Evolutionary conservation across 1,140 invertebrate genomes (phyloP).

Genomic region (Cryptotermes secundus): DNA sequence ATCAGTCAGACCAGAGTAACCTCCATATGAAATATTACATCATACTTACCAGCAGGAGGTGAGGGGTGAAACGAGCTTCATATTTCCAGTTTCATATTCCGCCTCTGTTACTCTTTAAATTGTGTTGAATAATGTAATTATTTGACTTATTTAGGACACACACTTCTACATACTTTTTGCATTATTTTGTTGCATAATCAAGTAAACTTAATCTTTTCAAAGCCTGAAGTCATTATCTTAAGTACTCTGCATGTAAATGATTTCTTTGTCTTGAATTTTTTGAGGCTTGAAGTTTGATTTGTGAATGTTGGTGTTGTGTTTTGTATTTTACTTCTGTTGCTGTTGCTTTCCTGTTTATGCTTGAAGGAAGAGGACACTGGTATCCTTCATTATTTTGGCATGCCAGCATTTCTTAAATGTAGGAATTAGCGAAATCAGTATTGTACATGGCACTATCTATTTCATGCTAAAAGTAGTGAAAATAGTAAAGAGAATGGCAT

Average conservation of each 20-base stretch:
- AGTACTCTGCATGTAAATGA: neutral
- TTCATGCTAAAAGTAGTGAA: no score
- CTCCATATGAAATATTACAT: slow-evolving; percentile 72
- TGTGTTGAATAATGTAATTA: neutral
- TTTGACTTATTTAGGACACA: neutral
- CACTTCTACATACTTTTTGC: neutral
- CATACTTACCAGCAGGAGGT: slow-evolving; percentile 66
- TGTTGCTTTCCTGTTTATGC: no score
- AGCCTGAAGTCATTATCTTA: neutral
- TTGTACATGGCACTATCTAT: no score
- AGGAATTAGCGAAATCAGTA: no score
- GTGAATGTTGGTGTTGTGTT: neutral
- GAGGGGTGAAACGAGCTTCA: slow-evolving; percentile 5
- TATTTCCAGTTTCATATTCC: neutral
- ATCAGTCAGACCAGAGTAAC: slow-evolving; percentile 47
- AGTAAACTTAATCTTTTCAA: neutral
- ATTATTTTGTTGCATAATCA: neutral
- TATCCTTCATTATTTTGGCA: no score
- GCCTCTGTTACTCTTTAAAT: no score
- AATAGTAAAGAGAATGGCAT: no score
- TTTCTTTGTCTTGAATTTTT: neutral
- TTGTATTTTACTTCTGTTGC: no score
- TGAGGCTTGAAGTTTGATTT: neutral
- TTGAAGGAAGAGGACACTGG: no score
- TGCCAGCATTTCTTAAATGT: no score